A percentile compares a stretch with the other conserved stretches of the same genome.
Evolutionary conservation across 1,140 invertebrate genomes (phyloP).

Genomic region (Alviniconcha marisindica): DNA sequence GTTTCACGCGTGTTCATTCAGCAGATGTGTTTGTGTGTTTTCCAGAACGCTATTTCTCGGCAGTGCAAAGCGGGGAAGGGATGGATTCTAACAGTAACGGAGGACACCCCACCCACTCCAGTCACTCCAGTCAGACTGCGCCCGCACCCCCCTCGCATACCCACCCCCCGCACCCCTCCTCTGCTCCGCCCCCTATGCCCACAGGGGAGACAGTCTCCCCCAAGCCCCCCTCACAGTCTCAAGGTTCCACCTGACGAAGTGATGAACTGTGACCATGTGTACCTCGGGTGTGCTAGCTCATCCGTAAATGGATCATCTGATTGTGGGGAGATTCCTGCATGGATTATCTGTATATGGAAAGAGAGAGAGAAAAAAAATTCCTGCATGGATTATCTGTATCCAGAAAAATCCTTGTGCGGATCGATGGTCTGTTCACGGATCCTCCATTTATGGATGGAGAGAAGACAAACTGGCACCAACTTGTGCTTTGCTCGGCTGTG

Average conservation of each 20-base stretch:
- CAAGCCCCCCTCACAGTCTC: slow-evolving; percentile 32
- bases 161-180: slow-evolving; percentile 1
- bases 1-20: too few relatives aligned
- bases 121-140: slow-evolving; percentile 29
- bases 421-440: not conserved
- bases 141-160: not conserved
- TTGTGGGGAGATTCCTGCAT: not conserved
- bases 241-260: slow-evolving; percentile 31
- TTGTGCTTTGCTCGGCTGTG: slow-evolving; percentile 38
- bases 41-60: slow-evolving; percentile 70
- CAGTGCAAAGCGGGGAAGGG: slow-evolving; percentile 63
- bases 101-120: not conserved
- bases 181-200: not conserved
- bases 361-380: too few relatives aligned
- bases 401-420: too few relatives aligned
- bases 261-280: slow-evolving; percentile 21
- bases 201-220: not conserved
- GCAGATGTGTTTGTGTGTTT: too few relatives aligned
- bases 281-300: slow-evolving; percentile 33
- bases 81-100: slow-evolving; percentile 52
- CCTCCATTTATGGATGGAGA: slow-evolving; percentile 26
- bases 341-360: slow-evolving; percentile 23
- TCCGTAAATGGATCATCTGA: slow-evolving; percentile 17
- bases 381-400: too few relatives aligned
- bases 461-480: slow-evolving; percentile 40